Evolutionary conservation across 2,797 vertebrate species (phyloP).

Genomic region (Dromococcyx pavoninus): DNA sequence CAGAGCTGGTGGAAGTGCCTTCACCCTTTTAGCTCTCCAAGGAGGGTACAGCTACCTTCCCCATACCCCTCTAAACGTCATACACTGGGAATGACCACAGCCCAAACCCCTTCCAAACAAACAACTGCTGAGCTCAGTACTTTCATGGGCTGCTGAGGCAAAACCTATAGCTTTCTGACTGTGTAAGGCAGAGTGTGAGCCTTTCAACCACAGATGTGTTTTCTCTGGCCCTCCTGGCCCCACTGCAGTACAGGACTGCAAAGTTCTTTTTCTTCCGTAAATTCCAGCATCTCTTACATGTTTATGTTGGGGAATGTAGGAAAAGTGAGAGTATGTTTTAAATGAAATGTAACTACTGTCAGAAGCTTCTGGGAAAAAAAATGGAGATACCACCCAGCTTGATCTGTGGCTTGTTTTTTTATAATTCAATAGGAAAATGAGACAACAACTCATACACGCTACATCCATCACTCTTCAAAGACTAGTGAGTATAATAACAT

Average conservation of each 20-base stretch:
- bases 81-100: neutral
- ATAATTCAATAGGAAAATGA: conserved; percentile 63
- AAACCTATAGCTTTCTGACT: neutral
- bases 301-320: conserved; percentile 43
- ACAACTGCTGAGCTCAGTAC: neutral
- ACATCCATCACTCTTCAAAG: conserved; percentile 54
- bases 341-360: conserved; percentile 62
- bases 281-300: conserved; percentile 42
- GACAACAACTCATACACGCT: conserved; percentile 46
- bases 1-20: neutral
- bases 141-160: neutral
- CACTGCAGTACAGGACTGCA: conserved; percentile 3
- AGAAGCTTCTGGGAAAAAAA: conserved; percentile 62
- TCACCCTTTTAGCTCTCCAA: neutral
- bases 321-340: conserved; percentile 51
- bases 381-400: conserved; percentile 43
- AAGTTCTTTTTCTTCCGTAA: conserved; percentile 30
- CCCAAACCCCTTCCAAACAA: neutral
- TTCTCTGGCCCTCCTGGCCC: conserved; percentile 37
- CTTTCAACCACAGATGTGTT: conserved; percentile 28
- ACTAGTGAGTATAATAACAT: neutral
- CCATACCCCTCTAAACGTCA: neutral
- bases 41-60: neutral
- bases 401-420: conserved; percentile 8
- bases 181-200: neutral